Base-by-base conservation (phyloP, 1,140 invertebrate genomes). In the Wiebesia pumilae region DNA sequence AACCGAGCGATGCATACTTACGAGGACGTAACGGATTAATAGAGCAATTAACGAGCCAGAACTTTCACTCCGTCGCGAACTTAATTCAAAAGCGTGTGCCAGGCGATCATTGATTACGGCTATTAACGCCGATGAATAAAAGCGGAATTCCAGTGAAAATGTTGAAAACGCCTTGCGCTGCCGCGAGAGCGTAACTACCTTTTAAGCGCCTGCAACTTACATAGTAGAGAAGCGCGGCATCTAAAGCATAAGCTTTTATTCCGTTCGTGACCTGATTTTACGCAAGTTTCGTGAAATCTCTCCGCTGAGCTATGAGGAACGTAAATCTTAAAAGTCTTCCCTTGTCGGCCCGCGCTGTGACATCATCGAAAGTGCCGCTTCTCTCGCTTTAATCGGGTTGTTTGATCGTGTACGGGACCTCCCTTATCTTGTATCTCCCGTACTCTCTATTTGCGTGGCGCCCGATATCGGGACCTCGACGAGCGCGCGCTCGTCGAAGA, bases 211-310 rank as follows among this genome's bases (percentile, higher is more conserved):
- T 54, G 51, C 51, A 54, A 19, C 19, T 9, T 10, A 19, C 51
- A 2, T 2, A 10, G 51, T 2, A 19, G 51, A 54, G 51, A 54
- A 14, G 51, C 51, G 51, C 19, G 9, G 67, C 33, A 35, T 35
- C 67, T 19, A 35, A 69, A 69, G 30, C 51, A 21, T 54, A 54
- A 54, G 38, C 58, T 83, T 83, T 78, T 84, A 69, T 51, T 71
- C 24, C 35, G 62, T 0, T 30, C 43, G 75, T 79, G 84, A 85
- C 84, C 84, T 73, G 77, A 14, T 85, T 85, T 85, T 81, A 85
- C 81, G 84, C 78, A 85, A 85, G 81, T 85, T 81, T 79, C 65
- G 33, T 43, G n/a, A 73, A 73, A 58, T 85, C 73, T 85, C 84
- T 71, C 77, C 21, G 24, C 77, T 38, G 24, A 35, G 75, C 21